A percentile compares a stretch with the other conserved stretches of the same genome.
Evolutionary conservation across 2,888 invertebrate genomes (phyloP).

Genomic region (Zele albiditarsus): DNA sequence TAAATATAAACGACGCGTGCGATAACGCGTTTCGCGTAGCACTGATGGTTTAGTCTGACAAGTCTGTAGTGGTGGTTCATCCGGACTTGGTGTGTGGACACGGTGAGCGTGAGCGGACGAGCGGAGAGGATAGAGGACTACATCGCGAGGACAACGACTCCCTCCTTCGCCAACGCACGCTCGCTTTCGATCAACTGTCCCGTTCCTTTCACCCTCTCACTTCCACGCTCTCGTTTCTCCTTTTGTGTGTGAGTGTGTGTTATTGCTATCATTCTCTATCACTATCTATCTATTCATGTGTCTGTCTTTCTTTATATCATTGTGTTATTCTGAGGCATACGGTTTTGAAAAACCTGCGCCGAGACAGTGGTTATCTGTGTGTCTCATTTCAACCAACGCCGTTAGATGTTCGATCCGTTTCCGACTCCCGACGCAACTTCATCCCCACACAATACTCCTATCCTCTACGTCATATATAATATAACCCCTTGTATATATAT

Average conservation of each 20-base stretch:
- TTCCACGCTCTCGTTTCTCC: conserved; percentile 13
- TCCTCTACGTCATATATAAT: background rate
- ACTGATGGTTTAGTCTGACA: conserved; percentile 49
- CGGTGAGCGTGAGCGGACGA: conserved; percentile 57
- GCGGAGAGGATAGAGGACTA: background rate
- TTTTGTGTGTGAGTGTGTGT: background rate
- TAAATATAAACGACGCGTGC: conserved; percentile 44
- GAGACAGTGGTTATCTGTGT: background rate
- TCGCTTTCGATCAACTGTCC: conserved; percentile 56
- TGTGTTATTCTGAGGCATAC: background rate
- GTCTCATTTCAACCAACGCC: background rate
- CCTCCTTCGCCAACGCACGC: conserved; percentile 52
- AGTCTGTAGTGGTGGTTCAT: conserved; percentile 32
- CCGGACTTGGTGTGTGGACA: conserved; percentile 52
- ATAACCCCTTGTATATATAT: background rate
- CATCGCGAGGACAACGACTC: conserved; percentile 67
- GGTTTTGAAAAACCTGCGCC: background rate
- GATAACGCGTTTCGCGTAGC: conserved; percentile 62
- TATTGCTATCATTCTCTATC: background rate
- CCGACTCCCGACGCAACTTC: background rate
- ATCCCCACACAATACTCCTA: background rate
- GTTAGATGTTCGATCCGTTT: background rate
- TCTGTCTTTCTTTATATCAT: background rate
- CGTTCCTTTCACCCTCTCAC: conserved; percentile 42
- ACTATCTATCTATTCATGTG: background rate